Percentiles rank a stretch among this genome's conserved stretches.
These are phyloP conservation scores for Lytechinus variegatus DNA, from an alignment of 35 echinoderm and acorn worm species.

Conservation along the genomic window DNA sequence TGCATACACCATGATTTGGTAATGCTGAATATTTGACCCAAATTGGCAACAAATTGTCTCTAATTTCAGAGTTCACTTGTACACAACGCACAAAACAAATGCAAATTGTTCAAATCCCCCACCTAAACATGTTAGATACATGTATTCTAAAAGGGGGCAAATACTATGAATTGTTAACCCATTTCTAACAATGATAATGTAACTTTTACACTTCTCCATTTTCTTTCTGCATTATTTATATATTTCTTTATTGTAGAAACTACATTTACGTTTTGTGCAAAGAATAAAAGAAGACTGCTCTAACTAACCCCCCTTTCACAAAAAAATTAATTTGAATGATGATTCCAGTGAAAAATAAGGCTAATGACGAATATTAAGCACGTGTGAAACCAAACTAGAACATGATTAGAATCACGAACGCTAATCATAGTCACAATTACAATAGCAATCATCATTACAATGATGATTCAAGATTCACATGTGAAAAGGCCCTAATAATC, in stretches of 20 bases:
- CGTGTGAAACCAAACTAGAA: too few species aligned
- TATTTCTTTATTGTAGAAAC: background rate
- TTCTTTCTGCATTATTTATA: background rate
- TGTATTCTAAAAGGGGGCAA: background rate
- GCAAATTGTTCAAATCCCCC: background rate
- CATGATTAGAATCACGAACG: too few species aligned
- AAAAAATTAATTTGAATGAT: too few species aligned
- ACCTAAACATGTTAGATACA: background rate
- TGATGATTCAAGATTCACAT: too few species aligned
- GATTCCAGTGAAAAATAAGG: too few species aligned
- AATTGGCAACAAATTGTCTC: background rate
- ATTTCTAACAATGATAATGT: background rate
- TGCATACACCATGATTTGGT: background rate
- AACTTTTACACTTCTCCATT: background rate
- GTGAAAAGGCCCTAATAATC: too few species aligned
- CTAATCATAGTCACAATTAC: too few species aligned
- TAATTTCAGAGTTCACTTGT: background rate
- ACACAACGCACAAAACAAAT: background rate
- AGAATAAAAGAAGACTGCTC: too few species aligned
- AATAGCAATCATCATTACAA: too few species aligned
- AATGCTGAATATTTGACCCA: background rate
- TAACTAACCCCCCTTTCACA: too few species aligned
- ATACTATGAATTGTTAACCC: background rate
- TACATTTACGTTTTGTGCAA: too few species aligned
- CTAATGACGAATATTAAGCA: too few species aligned